phyloP scores from a whole-genome alignment of 2,888 invertebrate genomes.

The Leptopterna dolabrata region DNA sequence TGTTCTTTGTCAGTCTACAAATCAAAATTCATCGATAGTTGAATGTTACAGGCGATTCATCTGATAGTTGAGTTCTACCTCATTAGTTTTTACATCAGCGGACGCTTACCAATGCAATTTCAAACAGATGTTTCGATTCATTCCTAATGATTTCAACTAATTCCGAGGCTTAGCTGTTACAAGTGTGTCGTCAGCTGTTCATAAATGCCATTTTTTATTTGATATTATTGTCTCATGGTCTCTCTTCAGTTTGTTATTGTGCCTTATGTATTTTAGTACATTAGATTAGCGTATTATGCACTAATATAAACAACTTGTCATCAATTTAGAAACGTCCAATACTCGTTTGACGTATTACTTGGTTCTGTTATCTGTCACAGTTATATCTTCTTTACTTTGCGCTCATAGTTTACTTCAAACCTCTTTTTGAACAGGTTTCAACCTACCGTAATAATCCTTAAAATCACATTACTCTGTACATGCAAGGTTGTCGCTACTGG shows the following conservation, averaged over 20 bases:
- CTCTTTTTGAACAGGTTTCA: no score
- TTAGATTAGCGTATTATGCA: background rate
- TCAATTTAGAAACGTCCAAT: background rate
- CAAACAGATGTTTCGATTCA: background rate
- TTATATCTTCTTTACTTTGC: no score
- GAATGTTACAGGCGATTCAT: background rate
- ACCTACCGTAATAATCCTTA: no score
- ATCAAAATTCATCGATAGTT: background rate
- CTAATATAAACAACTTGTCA: background rate
- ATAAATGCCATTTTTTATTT: background rate
- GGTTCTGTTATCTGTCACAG: no score
- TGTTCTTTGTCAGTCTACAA: no score
- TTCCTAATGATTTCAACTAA: background rate
- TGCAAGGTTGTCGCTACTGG: no score
- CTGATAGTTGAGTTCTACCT: background rate
- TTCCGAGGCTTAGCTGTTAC: background rate
- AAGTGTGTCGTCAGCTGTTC: background rate
- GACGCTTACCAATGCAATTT: background rate
- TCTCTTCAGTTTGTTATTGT: background rate
- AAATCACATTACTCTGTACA: no score
- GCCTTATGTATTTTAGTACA: background rate
- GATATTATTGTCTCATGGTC: background rate
- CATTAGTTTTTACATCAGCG: background rate
- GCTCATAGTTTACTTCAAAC: no score
- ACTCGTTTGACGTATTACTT: background rate